Evolutionary conservation across 2,888 invertebrate genomes (phyloP).

Genomic region (Drosophila testacea): DNA sequence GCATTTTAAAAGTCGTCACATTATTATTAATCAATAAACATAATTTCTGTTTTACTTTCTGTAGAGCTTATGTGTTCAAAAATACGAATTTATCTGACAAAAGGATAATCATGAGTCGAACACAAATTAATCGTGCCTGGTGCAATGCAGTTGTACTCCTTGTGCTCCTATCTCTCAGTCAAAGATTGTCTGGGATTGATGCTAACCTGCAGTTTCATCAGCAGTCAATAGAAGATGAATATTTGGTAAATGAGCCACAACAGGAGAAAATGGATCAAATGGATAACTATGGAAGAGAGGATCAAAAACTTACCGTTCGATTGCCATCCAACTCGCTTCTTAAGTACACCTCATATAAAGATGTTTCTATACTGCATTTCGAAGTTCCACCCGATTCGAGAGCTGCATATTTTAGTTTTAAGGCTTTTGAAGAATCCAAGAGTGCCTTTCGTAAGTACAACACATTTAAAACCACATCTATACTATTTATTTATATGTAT

Average conservation of each 20-base stretch:
- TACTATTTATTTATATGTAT: neutral
- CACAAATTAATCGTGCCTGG: slow-evolving; percentile 12
- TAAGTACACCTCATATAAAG: slow-evolving; percentile 87
- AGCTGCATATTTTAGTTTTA: slow-evolving; percentile 85
- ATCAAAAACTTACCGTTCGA: slow-evolving; percentile 83
- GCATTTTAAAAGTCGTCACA: neutral
- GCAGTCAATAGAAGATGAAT: slow-evolving; percentile 62
- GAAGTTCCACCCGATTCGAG: slow-evolving; percentile 86
- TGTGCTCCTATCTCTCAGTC: slow-evolving; percentile 42
- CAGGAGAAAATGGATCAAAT: slow-evolving; percentile 73
- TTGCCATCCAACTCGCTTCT: slow-evolving; percentile 85
- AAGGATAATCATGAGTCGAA: slow-evolving; percentile 40
- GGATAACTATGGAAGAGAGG: slow-evolving; percentile 66
- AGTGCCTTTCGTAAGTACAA: slow-evolving; percentile 84
- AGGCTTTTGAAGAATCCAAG: slow-evolving; percentile 85
- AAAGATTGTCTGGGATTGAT: slow-evolving; percentile 45
- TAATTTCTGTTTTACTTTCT: neutral
- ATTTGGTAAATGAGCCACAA: slow-evolving; percentile 54
- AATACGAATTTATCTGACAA: slow-evolving; percentile 5
- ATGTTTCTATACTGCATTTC: slow-evolving; percentile 87
- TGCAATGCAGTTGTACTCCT: slow-evolving; percentile 41
- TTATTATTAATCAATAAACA: neutral
- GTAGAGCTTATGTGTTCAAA: slow-evolving; percentile 23
- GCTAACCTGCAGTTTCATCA: slow-evolving; percentile 72
- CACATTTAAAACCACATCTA: no score